Base-by-base conservation (phyloP, 2,888 invertebrate genomes). In the Omphaloscelis lunosa region DNA sequence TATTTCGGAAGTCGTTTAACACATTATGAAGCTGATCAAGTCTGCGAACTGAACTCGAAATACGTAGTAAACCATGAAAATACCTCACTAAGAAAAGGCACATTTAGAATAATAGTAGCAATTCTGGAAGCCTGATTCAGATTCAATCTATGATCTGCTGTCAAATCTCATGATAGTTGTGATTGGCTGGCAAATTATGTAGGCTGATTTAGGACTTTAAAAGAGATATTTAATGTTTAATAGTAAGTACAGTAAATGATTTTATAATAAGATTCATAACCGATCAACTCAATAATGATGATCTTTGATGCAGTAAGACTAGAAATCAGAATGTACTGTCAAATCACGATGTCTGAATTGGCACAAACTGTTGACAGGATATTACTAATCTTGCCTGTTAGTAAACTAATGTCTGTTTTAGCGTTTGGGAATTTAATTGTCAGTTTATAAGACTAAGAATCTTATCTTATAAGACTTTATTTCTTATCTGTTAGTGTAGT, bases 71-170 rank as follows among this genome's bases (percentile, higher is more conserved):
- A 34, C 7, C 11, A 27, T 12, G 15, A 53, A 48, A 69, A 48
- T 23, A 7, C 17, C n/a, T 15, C n/a, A 53, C 20, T 23, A 23
- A 48, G 11, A n/a, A 27, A 75, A 51, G 48, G 39, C 39, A 68
- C 9, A 23, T 48, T 29, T 45, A 56, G 56, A 41, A n/a, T 45
- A 41, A n/a, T 45, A 34, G 29, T 1, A 73, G 56, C 34, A 27
- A 75, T 27, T 48, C 9, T 27, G 20, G 61, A 51, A 20, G 12
- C 41, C 39, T 51, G 29, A 78, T 45, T 27, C 11, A 56, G 7
- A 78, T 39, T 48, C n/a, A 56, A 65, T 77, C 27, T 48, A 20
- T 34, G 27, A 53, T 29, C 20, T 69, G 29, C 11, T 41, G 39
- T 51, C 41, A 41, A n/a, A 58, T 51, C 9, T 29, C 20, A 39